phyloP scores from a whole-genome alignment of 1,140 invertebrate genomes.

The Papilio glaucus region DNA sequence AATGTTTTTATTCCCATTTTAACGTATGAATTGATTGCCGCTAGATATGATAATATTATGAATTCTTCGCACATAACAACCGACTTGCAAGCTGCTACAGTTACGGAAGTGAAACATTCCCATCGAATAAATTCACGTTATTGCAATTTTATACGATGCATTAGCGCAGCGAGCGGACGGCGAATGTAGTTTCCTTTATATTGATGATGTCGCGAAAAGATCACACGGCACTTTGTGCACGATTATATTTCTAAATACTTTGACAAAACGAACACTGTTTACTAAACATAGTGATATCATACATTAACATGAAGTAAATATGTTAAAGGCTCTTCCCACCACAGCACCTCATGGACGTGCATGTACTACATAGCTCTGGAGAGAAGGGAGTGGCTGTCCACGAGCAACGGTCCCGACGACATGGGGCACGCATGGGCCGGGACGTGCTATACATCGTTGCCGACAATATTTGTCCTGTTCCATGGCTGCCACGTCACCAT shows the following conservation, averaged over 20 bases:
- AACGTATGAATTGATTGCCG: background rate
- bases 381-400: too few relatives aligned
- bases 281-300: too few relatives aligned
- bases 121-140: constrained; percentile 4
- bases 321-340: too few relatives aligned
- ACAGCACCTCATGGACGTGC: too few relatives aligned
- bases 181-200: background rate
- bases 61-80: background rate
- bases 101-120: background rate
- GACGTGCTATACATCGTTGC: too few relatives aligned
- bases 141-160: constrained; percentile 15
- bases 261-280: background rate
- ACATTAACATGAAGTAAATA: too few relatives aligned
- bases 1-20: background rate
- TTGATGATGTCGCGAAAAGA: background rate
- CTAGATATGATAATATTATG: constrained; percentile 1
- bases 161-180: background rate
- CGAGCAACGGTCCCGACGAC: too few relatives aligned
- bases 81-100: background rate
- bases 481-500: too few relatives aligned
- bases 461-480: too few relatives aligned
- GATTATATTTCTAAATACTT: background rate
- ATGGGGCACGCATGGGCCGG: too few relatives aligned
- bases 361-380: too few relatives aligned
- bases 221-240: background rate